A percentile compares a stretch with the other conserved stretches of the same genome.
These are phyloP conservation scores for Perca flavescens DNA, from an alignment of 2,113 vertebrate species.

Conservation along the genomic window DNA sequence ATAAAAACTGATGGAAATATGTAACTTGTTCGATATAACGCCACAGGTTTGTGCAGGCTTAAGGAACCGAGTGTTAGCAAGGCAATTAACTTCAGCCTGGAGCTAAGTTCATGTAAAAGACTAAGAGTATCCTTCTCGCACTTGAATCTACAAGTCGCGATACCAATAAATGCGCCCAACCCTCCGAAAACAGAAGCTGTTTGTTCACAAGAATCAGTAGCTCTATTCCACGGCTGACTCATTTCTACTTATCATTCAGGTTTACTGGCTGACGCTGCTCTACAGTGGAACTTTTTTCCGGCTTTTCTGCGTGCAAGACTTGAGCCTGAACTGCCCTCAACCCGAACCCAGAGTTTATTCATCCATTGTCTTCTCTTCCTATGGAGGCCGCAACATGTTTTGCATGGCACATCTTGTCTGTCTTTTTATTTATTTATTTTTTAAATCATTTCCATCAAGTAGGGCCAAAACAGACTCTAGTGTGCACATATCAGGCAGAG, in stretches of 20 bases:
- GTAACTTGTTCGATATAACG: not conserved
- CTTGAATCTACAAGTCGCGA: slow-evolving; percentile 12
- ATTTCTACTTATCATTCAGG: not conserved
- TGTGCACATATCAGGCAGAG: slow-evolving; percentile 6
- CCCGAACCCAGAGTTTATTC: not conserved
- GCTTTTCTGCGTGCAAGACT: not conserved
- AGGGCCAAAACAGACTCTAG: not conserved
- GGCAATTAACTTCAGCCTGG: not conserved
- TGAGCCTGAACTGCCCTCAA: not conserved
- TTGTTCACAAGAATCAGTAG: not conserved
- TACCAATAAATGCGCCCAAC: not conserved
- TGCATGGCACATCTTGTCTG: not conserved
- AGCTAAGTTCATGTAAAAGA: not conserved
- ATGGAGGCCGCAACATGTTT: not conserved
- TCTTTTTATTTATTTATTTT: not conserved
- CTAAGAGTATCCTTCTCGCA: not conserved
- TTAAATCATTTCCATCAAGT: slow-evolving; percentile 3
- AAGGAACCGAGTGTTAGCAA: not conserved
- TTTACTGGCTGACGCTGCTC: not conserved
- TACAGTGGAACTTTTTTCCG: not conserved
- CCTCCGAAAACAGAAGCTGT: not conserved
- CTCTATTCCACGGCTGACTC: not conserved
- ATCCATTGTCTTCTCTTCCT: slow-evolving; percentile 19
- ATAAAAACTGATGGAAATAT: not conserved
- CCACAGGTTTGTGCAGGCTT: slow-evolving; percentile 11